Conservation (phyloP, 1,140 invertebrate species). For the Aphidius gifuensis region DNA sequence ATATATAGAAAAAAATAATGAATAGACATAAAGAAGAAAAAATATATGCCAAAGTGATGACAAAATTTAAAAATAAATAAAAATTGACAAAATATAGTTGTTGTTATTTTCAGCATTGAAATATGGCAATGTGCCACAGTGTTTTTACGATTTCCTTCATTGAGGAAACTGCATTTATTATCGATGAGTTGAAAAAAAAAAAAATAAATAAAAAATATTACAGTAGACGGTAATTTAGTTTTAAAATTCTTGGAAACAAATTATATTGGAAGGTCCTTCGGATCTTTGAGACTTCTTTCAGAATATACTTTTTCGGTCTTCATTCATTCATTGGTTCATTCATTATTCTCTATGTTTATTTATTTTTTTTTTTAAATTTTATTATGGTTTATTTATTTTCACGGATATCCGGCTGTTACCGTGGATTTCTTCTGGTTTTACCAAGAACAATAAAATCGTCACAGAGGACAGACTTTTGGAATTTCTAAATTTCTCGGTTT, state of each 20-base stretch:
- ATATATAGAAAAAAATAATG: background rate
- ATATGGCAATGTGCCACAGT: background rate
- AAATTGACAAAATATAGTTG: no score
- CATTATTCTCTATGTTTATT: background rate
- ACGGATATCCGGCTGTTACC: slow-evolving; percentile 4
- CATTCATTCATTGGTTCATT: slow-evolving; percentile 14
- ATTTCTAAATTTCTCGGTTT: no score
- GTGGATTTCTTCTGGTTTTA: background rate
- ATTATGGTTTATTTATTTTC: slow-evolving; percentile 7
- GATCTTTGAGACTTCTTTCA: no score
- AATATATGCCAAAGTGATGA: no score
- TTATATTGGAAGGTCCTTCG: no score
- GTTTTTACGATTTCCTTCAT: slow-evolving; percentile 14
- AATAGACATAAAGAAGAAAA: no score
- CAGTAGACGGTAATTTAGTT: background rate
- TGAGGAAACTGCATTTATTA: slow-evolving; percentile 8
- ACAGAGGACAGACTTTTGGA: no score
- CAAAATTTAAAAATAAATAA: no score
- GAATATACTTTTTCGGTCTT: slow-evolving; percentile 1
- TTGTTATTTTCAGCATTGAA: background rate
- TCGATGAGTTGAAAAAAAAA: background rate
- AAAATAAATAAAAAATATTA: background rate
- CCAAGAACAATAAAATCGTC: slow-evolving; percentile 2
- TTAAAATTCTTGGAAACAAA: no score
- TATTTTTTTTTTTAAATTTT: slow-evolving; percentile 5